Evolutionary conservation across 2,888 invertebrate genomes (phyloP).

Genomic region (Lissonota sp.): DNA sequence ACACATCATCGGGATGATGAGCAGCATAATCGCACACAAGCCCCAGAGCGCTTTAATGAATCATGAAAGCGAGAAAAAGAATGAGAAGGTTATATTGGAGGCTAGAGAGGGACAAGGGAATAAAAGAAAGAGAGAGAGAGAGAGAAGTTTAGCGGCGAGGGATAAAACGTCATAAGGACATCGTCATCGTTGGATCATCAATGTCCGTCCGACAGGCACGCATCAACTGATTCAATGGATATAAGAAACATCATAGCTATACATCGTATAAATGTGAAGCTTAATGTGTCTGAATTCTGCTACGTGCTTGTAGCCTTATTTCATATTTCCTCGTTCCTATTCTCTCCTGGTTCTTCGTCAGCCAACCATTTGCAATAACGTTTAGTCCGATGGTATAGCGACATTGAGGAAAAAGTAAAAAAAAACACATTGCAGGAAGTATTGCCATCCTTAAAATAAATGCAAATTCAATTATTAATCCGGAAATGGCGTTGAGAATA

Average conservation of each 20-base stretch:
- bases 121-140: conserved; percentile 34
- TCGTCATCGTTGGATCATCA: conserved; percentile 68
- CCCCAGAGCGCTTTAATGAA: conserved; percentile 45
- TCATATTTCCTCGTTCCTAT: conserved; percentile 24
- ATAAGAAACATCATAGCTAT: conserved; percentile 12
- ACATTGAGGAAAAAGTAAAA: conserved; percentile 31
- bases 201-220: conserved; percentile 50
- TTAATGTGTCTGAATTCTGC: conserved; percentile 6
- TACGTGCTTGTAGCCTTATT: conserved; percentile 13
- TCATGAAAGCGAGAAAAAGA: conserved; percentile 5
- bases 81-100: neutral
- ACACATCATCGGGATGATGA: conserved; percentile 60
- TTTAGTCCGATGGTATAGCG: neutral
- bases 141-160: conserved; percentile 42
- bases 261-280: neutral
- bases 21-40: conserved; percentile 51
- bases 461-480: conserved; percentile 31
- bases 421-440: conserved; percentile 14
- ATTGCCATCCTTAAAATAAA: neutral
- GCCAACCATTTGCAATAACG: neutral
- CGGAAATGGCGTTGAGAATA: conserved; percentile 45
- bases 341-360: conserved; percentile 11
- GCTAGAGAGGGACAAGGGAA: conserved; percentile 43
- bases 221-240: conserved; percentile 39
- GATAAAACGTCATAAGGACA: conserved; percentile 59